phyloP scores from a whole-genome alignment of 2,113 vertebrate species.

The Trematomus loennbergii region DNA sequence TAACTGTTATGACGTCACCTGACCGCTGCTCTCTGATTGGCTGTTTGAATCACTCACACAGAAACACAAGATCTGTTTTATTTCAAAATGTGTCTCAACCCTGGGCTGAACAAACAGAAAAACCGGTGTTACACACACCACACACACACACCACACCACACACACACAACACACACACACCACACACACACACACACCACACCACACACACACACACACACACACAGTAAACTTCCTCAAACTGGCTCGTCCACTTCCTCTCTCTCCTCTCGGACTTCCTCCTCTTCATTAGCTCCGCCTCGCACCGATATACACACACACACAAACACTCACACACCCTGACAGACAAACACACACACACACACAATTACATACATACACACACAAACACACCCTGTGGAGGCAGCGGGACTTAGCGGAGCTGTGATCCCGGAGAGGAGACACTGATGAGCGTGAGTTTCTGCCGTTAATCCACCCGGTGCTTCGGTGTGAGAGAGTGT shows the following conservation, averaged over 20 bases:
- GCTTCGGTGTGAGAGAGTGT: conserved; percentile 1
- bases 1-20: not conserved
- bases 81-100: conserved; percentile 13
- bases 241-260: conserved; percentile 53
- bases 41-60: not conserved
- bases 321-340: not conserved
- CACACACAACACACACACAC: not conserved
- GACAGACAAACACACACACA: too few relatives aligned
- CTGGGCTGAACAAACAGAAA: not conserved
- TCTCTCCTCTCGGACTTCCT: conserved; percentile 60
- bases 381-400: not conserved
- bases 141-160: too few relatives aligned
- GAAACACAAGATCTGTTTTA: too few relatives aligned
- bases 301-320: conserved; percentile 3
- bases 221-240: conserved; percentile 53
- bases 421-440: conserved; percentile 44
- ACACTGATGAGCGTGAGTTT: conserved; percentile 64
- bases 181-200: conserved; percentile 11
- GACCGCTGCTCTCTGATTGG: not conserved
- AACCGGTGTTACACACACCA: not conserved
- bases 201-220: conserved; percentile 24
- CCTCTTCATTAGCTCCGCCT: conserved; percentile 48
- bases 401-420: conserved; percentile 32
- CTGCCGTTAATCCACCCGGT: not conserved
- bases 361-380: too few relatives aligned